These are phyloP conservation scores for Hipposideros larvatus DNA, from an alignment of 2,797 vertebrate species.

Conservation along the genomic window DNA sequence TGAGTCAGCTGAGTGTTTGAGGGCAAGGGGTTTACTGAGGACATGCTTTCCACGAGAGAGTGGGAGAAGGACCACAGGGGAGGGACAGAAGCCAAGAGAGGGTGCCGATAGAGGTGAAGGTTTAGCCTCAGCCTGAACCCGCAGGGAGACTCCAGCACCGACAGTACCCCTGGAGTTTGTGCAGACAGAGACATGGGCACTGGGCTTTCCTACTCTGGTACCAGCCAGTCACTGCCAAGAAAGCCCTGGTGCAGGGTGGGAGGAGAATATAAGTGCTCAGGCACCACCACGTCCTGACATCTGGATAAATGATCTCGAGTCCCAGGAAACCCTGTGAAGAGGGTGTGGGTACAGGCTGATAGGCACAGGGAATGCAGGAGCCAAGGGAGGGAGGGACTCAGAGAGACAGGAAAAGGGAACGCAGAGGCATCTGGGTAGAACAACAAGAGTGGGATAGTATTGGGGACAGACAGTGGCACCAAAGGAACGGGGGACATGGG, in stretches of 20 bases:
- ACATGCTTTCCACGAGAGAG: background rate
- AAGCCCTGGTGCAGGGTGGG: background rate
- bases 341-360: background rate
- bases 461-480: background rate
- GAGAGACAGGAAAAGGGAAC: background rate
- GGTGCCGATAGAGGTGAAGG: background rate
- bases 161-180: background rate
- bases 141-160: accelerated
- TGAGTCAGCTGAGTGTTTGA: background rate
- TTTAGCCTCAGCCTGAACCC: background rate
- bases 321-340: background rate
- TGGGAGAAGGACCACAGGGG: background rate
- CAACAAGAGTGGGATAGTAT: no score
- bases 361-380: background rate
- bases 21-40: background rate
- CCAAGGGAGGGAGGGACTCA: background rate
- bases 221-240: background rate
- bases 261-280: background rate
- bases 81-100: background rate
- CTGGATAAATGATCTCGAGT: background rate
- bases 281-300: background rate
- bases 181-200: background rate
- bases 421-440: background rate
- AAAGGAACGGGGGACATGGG: background rate
- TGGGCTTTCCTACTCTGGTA: background rate